A percentile compares a stretch with the other conserved stretches of the same genome.
Conservation (phyloP, 2,888 invertebrate species). For the Celastrina argiolus region DNA sequence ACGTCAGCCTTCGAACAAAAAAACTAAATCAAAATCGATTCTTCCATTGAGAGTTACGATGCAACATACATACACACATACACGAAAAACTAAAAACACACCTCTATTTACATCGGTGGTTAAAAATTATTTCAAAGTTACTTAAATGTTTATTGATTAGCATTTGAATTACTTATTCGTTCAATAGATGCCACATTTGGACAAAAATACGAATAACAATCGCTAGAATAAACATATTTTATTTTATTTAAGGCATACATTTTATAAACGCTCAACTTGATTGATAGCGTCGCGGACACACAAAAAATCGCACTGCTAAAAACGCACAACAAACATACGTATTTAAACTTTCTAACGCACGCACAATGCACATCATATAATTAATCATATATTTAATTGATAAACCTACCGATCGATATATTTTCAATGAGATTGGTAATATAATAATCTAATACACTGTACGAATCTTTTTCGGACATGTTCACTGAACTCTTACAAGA, state of each 20-base stretch:
- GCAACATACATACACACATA: no score
- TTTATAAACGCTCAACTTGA: neutral
- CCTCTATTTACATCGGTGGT: no score
- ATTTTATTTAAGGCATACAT: neutral
- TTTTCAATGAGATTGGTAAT: slow-evolving; percentile 51
- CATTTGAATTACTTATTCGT: no score
- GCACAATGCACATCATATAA: neutral
- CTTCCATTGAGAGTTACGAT: no score
- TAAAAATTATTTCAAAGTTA: no score
- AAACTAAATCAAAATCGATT: slow-evolving; percentile 12
- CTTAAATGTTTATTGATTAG: no score
- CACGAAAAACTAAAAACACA: no score
- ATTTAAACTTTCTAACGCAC: neutral
- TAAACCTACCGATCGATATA: slow-evolving; percentile 46
- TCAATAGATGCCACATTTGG: no score
- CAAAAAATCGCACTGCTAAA: neutral
- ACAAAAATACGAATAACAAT: neutral
- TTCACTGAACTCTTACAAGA: slow-evolving; percentile 27
- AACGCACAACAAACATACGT: neutral
- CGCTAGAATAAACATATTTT: neutral
- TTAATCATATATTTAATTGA: slow-evolving; percentile 13
- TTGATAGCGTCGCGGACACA: neutral
- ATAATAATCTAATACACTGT: slow-evolving; percentile 54
- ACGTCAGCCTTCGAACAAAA: no score
- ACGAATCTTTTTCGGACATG: slow-evolving; percentile 50